phyloP scores from a whole-genome alignment of 2,888 invertebrate species.

The Dicyrtoma fusca region DNA sequence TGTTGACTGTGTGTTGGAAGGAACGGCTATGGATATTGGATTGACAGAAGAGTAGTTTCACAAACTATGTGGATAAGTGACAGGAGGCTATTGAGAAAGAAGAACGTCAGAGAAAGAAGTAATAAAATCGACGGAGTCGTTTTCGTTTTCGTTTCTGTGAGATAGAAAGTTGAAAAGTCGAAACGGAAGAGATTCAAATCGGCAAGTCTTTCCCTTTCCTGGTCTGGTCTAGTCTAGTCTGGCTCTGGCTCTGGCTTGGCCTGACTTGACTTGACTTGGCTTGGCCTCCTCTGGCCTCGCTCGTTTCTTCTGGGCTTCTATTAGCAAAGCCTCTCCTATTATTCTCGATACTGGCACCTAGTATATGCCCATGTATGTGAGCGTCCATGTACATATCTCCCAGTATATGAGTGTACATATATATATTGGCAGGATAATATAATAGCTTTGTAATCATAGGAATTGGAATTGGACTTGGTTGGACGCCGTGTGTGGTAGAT shows the following conservation, averaged over 20 bases:
- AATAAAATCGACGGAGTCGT: background rate
- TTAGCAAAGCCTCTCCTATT: too few species aligned
- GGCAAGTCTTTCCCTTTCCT: background rate
- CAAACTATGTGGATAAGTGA: conserved; percentile 9
- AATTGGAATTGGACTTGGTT: background rate
- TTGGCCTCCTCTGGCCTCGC: too few species aligned
- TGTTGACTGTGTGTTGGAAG: too few species aligned
- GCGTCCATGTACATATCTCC: too few species aligned
- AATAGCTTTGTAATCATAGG: background rate
- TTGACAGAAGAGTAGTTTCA: conserved; percentile 5
- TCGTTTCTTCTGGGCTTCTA: too few species aligned
- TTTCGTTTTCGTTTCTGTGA: too few species aligned
- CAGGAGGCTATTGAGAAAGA: background rate
- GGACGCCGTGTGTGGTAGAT: background rate
- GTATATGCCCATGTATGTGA: too few species aligned
- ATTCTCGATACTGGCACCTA: too few species aligned
- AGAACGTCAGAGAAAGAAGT: background rate
- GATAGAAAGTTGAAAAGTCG: too few species aligned
- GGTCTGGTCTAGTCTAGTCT: background rate
- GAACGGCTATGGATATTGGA: background rate
- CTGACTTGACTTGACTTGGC: too few species aligned
- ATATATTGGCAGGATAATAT: background rate
- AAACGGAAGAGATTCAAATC: conserved; percentile 18
- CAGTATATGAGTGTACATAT: too few species aligned
- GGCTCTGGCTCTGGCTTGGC: too few species aligned